Base-by-base conservation (phyloP, 2,888 invertebrate genomes). In the Drosophila koepferae region DNA sequence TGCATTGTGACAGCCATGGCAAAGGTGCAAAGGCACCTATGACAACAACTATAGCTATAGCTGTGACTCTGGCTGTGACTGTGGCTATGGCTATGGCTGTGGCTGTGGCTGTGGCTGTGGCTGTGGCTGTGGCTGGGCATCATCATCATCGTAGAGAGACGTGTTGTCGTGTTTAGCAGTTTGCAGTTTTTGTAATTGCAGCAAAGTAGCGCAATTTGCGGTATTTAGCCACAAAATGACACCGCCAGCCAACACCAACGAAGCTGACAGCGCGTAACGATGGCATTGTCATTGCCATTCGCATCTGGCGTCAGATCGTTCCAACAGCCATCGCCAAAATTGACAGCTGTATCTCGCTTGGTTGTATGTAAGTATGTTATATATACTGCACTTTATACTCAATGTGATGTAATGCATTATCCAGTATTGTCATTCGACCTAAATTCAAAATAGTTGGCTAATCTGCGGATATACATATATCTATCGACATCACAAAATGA, bases 161-260 rank as follows among this genome's bases (percentile, higher is more conserved):
- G 64, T 75, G 74, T 71, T 72, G 69, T 68, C 74, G 81, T 81
- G 81, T 82, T 88, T 88, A 82, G 81, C 81, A 76, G 79, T 81
- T 81, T 89, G 81, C 81, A 76, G 79, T 81, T 81, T 89, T 86
- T 84, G 86, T 88, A 86, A 86, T 86, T 88, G 89, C 79, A 71
- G 74, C 77, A 72, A 83, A 77, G 86, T 81, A 82, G 85, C 74
- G 81, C 89, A 86, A 90, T 88, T 86, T 90, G 89, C 49, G 89
- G 86, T 86, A 83, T 90, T 86, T 88, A 88, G 90, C 74, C 86
- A 66, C 83, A 81, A 81, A 89, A 79, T 86, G 78, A 86, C 89
- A 75, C 75, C 83, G 66, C 71, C 71, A 69, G 72, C 51, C 68
- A 44, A 63, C 67, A 51, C 54, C 51, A 56, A 58, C 41, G 46